These are phyloP conservation scores for Nephrotoma appendiculata DNA, from an alignment of 2,888 invertebrate genomes.

Conservation along the genomic window DNA sequence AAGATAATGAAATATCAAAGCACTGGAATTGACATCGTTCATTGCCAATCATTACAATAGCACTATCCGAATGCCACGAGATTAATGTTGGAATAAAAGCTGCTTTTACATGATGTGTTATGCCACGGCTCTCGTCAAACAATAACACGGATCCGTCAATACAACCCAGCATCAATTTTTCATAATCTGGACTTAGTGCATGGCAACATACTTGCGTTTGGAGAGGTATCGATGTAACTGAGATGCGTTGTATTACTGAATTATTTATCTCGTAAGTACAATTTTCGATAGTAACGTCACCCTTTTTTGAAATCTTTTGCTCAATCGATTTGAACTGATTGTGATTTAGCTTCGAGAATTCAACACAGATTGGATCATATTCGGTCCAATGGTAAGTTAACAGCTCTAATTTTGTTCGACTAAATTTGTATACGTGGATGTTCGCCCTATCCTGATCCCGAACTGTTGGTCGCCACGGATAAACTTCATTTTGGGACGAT, in stretches of 20 bases:
- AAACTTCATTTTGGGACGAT: conserved; percentile 69
- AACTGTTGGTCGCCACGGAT: conserved; percentile 81
- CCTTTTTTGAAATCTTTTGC: conserved; percentile 59
- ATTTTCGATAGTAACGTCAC: conserved; percentile 57
- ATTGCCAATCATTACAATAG: conserved; percentile 50
- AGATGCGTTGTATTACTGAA: conserved; percentile 43
- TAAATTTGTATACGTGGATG: conserved; percentile 63
- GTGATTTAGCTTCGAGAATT: conserved; percentile 55
- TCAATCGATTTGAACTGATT: conserved; percentile 65
- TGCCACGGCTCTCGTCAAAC: conserved; percentile 57
- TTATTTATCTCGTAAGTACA: conserved; percentile 46
- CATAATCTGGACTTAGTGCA: conserved; percentile 53
- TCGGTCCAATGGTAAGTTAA: conserved; percentile 73
- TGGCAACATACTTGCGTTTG: conserved; percentile 54
- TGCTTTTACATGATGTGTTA: conserved; percentile 60
- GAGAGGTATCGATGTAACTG: conserved; percentile 51
- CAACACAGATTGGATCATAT: conserved; percentile 72
- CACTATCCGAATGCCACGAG: conserved; percentile 58
- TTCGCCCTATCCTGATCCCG: conserved; percentile 79
- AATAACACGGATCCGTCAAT: conserved; percentile 73
- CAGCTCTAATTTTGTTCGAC: conserved; percentile 56
- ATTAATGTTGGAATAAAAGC: conserved; percentile 58
- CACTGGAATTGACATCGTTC: conserved; percentile 60
- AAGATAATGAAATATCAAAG: conserved; percentile 55
- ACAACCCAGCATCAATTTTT: conserved; percentile 64